Base-by-base conservation (phyloP, 2,888 invertebrate genomes). In the Parnassius glacialis region DNA sequence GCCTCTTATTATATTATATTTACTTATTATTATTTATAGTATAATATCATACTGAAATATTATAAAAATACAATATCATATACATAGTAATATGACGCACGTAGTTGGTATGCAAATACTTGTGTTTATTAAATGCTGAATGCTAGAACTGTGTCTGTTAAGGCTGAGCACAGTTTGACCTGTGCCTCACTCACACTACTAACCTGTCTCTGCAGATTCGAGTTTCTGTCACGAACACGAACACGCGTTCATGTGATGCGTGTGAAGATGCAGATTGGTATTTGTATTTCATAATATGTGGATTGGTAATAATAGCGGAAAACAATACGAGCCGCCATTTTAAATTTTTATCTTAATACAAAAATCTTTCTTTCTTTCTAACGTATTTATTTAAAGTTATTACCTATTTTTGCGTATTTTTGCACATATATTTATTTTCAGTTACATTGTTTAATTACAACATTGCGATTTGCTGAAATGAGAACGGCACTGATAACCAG, bases 131-230 rank as follows among this genome's bases (percentile, higher is more conserved):
- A 60, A 57, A 55, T 64, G 56, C 61, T 65, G 57, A 63, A 62
- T 45, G 61, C 66, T 54, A 45, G 25, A 65, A 65, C 66, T 69
- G 65, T 56, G 65, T 56, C 52, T 59, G 60, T 67, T 69, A 65
- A 64, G 71, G 70, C 68, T 69, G 74, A 73, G 70, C 72, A 74
- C 68, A 68, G 69, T 68, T 73, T 79, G 79, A 79, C 79, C 79
- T 72, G 72, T 70, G 75, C 68, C 72, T 68, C 66, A 66, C 73
- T 60, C 69, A 73, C 72, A 73, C 72, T 25, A 25, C 25, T 25
- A 25, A 25, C 25, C 25, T 64, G 64, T 50, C 59, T 57, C 45
- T 13, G 12, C 34, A 60, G 50, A 56, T 60, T 58, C 53, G 44
- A 43, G 16, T 54, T 60, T 41, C 50, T 34, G 43, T 11, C 25